Evolutionary conservation across 2,888 invertebrate species (phyloP).

Genomic region (Panorpa germanica): DNA sequence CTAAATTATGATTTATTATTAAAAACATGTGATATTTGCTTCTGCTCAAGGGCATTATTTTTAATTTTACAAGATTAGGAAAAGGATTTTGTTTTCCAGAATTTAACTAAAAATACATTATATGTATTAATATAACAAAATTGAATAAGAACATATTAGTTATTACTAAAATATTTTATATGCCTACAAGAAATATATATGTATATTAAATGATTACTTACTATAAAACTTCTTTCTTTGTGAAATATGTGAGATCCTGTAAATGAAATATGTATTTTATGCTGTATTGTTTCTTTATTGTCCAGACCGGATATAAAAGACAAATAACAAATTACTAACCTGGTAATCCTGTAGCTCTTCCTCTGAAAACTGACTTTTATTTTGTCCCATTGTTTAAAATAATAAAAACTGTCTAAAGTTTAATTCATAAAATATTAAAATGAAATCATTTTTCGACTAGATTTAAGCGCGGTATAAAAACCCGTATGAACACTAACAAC

Average conservation of each 20-base stretch:
- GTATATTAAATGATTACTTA: slow-evolving; percentile 31
- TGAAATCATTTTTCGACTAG: no score
- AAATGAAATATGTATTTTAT: slow-evolving; percentile 18
- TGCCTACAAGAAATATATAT: no score
- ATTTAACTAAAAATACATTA: neutral
- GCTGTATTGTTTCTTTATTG: slow-evolving; percentile 1
- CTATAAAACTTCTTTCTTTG: slow-evolving; percentile 82
- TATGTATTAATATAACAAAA: neutral
- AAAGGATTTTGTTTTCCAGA: neutral
- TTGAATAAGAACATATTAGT: no score
- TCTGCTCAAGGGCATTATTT: neutral
- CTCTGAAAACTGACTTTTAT: slow-evolving; percentile 68
- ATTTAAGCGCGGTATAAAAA: no score
- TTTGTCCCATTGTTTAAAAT: slow-evolving; percentile 54
- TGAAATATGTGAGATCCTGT: slow-evolving; percentile 84
- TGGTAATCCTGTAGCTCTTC: slow-evolving; percentile 83
- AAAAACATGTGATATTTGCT: no score
- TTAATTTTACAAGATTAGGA: slow-evolving; percentile 1
- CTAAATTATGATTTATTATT: no score
- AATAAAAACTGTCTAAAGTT: no score
- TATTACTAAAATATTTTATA: no score
- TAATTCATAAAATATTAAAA: no score
- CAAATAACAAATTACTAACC: slow-evolving; percentile 27
- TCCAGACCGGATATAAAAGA: slow-evolving; percentile 9
- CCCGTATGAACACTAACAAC: no score